phyloP scores from a whole-genome alignment of 1,140 invertebrate species.

The Sycobia sp. region DNA sequence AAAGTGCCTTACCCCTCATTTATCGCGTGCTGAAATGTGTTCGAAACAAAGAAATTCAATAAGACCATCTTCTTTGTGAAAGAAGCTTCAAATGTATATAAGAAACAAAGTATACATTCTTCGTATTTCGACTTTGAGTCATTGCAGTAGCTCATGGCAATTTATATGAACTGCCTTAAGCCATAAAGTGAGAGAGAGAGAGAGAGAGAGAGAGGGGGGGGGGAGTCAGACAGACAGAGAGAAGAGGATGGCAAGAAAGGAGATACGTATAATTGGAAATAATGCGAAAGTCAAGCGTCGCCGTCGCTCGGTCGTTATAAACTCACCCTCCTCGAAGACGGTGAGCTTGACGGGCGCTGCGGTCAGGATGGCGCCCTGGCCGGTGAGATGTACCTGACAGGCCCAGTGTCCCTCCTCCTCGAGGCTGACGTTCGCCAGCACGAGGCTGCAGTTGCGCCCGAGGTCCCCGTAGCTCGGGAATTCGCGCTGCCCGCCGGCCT shows the following conservation, averaged over 20 bases:
- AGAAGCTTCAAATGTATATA: too few relatives aligned
- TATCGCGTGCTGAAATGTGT: too few relatives aligned
- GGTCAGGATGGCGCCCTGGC: constrained; percentile 45
- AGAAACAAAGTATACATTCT: too few relatives aligned
- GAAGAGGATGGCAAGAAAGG: background rate
- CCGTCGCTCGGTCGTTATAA: background rate
- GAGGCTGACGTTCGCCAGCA: constrained; percentile 39
- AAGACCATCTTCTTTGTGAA: too few relatives aligned
- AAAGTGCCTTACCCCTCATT: too few relatives aligned
- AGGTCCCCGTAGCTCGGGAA: constrained; percentile 54
- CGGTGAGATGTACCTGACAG: constrained; percentile 50
- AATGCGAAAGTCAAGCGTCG: background rate
- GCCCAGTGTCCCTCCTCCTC: constrained; percentile 58
- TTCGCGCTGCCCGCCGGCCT: constrained; percentile 45
- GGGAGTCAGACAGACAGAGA: too few relatives aligned
- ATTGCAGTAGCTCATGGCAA: too few relatives aligned
- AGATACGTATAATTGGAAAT: background rate
- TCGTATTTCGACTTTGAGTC: too few relatives aligned
- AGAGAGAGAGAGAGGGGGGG: too few relatives aligned
- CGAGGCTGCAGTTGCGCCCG: constrained; percentile 54
- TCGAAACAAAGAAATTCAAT: too few relatives aligned
- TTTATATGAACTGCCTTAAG: too few relatives aligned
- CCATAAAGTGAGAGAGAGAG: too few relatives aligned
- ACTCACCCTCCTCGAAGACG: constrained; percentile 54
- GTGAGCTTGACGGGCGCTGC: constrained; percentile 47